Evolutionary conservation across 2,113 vertebrate species (phyloP), one percentile per base, ranked within the genome.

Genomic region (Irena cyanogastra): DNA sequence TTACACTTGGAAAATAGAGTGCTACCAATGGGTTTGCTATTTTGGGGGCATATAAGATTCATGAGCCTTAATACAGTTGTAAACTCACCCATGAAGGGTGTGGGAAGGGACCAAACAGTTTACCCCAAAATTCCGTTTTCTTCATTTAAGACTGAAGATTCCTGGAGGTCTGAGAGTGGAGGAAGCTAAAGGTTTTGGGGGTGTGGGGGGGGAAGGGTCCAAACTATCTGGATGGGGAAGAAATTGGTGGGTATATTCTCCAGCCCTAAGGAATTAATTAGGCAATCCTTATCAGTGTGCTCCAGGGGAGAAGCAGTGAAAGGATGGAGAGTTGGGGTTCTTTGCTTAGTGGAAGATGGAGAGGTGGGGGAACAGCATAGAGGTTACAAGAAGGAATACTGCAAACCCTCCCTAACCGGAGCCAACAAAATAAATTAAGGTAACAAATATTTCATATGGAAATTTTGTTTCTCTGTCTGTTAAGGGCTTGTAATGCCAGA

Each of bases 1-100:
- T 33, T 71, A 56, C 52, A 60, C 45, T 71, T 95, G 44, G 54
- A 86, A 92, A 95, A 79, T 30, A 47, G 65, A 80, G 24, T 92
- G 31, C 30, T 42, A 64, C 65, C 78, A 90, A 60, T 61, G n/a
- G 50, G 28, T 71, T 84, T 84, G 37, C 56, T 72, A 42, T 69
- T 80, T 75, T 30, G 23, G 11, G 49, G 49, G 26, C 44, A 41
- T 56, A 49, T 14, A 50, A 76, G 24, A 74, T 47, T 71, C 27
- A 31, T 57, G 76, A 30, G n/a, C 28, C 7, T 63, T 85, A 63
- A 37, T 37, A 82, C 5, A 39, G 80, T 69, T 57, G 56, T 66
- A 83, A 87, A 37, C 33, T 13, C 17, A 19, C 31, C 15, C 30
- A 17, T 50, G 42, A 72, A 24, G 26, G 44, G 22, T 74, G 50